Conservation (phyloP, 2,797 vertebrate species). For the Mastacembelus armatus region DNA sequence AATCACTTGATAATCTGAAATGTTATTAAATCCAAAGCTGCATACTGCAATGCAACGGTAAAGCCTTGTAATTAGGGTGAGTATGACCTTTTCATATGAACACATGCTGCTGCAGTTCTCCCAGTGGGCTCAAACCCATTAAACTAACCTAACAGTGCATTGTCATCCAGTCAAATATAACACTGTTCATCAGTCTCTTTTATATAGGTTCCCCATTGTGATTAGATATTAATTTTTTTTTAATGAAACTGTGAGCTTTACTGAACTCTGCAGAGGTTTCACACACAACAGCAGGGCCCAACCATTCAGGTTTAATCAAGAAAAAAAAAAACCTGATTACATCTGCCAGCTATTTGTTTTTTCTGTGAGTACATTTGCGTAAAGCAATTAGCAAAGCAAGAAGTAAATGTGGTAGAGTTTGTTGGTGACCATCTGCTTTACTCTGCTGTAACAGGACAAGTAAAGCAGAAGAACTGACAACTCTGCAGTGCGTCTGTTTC, state of each 20-base stretch:
- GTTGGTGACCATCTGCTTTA: not conserved
- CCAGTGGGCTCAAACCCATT: not conserved
- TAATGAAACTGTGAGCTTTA: not conserved
- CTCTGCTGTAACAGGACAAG: not conserved
- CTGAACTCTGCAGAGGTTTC: not conserved
- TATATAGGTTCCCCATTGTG: not conserved
- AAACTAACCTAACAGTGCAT: not conserved
- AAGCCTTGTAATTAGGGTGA: not conserved
- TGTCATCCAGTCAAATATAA: not conserved
- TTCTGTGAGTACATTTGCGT: not conserved
- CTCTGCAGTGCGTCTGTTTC: not conserved
- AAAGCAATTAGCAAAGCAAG: not conserved
- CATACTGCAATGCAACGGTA: not conserved
- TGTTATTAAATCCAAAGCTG: not conserved
- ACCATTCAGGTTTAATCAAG: not conserved
- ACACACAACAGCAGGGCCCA: not conserved
- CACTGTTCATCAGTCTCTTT: not conserved
- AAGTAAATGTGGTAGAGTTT: not conserved
- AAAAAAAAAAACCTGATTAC: not conserved
- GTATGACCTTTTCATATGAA: not conserved
- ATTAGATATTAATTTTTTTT: not conserved
- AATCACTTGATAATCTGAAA: not conserved
- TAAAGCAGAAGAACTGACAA: not conserved
- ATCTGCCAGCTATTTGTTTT: not conserved
- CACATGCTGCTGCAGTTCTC: not conserved